Conservation (phyloP, 2,888 invertebrate genomes). For the Thysanoteuthis rhombus region DNA sequence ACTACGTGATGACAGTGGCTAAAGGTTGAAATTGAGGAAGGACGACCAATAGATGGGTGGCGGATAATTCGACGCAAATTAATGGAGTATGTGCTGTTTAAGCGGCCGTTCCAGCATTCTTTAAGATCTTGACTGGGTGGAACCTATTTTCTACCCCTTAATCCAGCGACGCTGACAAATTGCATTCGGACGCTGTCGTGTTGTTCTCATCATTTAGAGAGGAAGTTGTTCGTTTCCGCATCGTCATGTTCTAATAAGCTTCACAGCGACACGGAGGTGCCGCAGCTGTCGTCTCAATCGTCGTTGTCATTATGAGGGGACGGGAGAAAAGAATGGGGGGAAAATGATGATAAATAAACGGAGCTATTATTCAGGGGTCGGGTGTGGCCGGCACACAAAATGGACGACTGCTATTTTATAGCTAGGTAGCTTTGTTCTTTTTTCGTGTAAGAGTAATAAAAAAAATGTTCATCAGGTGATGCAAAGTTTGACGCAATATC, state of each 20-base stretch:
- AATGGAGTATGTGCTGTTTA: not conserved
- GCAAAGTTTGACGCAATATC: too few species aligned
- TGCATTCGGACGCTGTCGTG: not conserved
- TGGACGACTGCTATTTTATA: not conserved
- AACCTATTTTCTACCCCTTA: not conserved
- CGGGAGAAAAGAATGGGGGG: not conserved
- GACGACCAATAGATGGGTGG: too few species aligned
- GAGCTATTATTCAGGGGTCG: not conserved
- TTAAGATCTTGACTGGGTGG: not conserved
- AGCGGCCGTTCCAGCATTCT: not conserved
- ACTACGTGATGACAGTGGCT: too few species aligned
- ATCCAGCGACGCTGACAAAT: not conserved
- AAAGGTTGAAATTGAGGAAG: too few species aligned
- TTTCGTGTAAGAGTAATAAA: too few species aligned
- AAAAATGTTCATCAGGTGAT: too few species aligned
- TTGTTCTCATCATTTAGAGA: not conserved
- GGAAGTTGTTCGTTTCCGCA: not conserved
- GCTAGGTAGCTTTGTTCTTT: too few species aligned
- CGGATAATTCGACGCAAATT: too few species aligned
- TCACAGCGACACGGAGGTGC: not conserved
- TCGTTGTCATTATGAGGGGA: not conserved
- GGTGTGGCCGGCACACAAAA: not conserved
- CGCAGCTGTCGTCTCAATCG: not conserved
- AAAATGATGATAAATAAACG: not conserved
- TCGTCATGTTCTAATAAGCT: not conserved